These are phyloP conservation scores for Tolmerus cingulatus DNA, from an alignment of 2,888 invertebrate genomes.

Conservation along the genomic window DNA sequence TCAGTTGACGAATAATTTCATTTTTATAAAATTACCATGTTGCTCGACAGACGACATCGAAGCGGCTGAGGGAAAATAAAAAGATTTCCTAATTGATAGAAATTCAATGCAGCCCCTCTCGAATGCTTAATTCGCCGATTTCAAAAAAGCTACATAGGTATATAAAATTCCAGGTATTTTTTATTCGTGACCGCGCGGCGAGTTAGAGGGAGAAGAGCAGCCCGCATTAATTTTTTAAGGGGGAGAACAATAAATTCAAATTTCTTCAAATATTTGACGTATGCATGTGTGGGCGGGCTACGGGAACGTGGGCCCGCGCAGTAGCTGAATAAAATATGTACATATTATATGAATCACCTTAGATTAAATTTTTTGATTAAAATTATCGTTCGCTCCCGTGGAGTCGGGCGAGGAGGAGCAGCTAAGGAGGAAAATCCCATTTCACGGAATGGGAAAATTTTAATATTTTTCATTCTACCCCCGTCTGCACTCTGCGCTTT, in stretches of 20 bases:
- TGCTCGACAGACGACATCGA: background rate
- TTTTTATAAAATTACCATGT: background rate
- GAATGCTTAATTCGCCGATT: background rate
- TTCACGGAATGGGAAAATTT: conserved; percentile 22
- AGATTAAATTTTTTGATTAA: conserved; percentile 37
- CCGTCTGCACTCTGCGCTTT: conserved; percentile 10
- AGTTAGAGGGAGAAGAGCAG: background rate
- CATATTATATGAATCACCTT: conserved; percentile 30
- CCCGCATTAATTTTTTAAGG: background rate
- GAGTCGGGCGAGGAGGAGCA: background rate
- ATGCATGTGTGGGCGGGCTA: background rate
- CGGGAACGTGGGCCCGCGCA: background rate
- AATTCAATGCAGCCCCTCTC: background rate
- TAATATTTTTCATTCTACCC: conserved; percentile 29
- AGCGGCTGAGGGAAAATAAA: background rate
- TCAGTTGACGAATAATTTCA: background rate
- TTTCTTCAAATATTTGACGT: conserved; percentile 23
- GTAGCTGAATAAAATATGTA: conserved; percentile 27
- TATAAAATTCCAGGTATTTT: background rate
- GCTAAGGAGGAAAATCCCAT: conserved; percentile 29
- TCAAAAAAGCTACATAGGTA: background rate
- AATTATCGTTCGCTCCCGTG: conserved; percentile 25
- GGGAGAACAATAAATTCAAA: conserved; percentile 32
- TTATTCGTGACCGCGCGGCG: background rate
- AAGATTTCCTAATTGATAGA: background rate